Conservation (phyloP, 2,888 invertebrate species). For the Phengaris alcon region DNA sequence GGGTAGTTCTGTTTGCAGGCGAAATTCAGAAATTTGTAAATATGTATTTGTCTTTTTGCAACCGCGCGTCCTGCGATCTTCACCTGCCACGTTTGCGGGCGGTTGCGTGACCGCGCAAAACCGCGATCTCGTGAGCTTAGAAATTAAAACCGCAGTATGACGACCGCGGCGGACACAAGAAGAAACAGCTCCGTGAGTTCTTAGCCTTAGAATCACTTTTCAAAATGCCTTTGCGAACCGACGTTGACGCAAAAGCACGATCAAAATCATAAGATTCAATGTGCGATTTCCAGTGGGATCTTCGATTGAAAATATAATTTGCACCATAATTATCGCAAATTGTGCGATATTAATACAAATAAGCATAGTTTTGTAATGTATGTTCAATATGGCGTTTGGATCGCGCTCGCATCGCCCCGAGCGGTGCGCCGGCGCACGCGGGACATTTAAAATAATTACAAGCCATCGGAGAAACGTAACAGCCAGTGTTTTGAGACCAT, state of each 20-base stretch:
- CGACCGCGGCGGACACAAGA: no score
- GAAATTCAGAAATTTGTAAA: no score
- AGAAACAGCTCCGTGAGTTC: no score
- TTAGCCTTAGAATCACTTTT: no score
- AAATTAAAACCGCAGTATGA: no score
- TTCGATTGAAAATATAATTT: neutral
- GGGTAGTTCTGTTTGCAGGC: no score
- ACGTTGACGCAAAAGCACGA: neutral
- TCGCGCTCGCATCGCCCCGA: slow-evolving; percentile 62
- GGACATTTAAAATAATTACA: slow-evolving; percentile 81
- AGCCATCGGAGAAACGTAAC: slow-evolving; percentile 75
- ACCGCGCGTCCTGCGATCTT: no score
- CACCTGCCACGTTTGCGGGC: no score
- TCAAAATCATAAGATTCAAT: neutral
- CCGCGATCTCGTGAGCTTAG: no score
- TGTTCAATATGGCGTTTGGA: slow-evolving; percentile 72
- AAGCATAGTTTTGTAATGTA: slow-evolving; percentile 43
- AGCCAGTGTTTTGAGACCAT: slow-evolving; percentile 78
- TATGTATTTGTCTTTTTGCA: no score
- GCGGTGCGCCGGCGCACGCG: slow-evolving; percentile 55
- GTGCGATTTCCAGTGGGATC: neutral
- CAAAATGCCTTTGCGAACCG: no score
- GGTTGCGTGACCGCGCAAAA: no score
- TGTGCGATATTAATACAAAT: slow-evolving; percentile 28
- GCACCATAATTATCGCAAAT: slow-evolving; percentile 22